Evolutionary conservation across 2,888 invertebrate genomes (phyloP).

Genomic region (Gymnoscelis rufifasciata): DNA sequence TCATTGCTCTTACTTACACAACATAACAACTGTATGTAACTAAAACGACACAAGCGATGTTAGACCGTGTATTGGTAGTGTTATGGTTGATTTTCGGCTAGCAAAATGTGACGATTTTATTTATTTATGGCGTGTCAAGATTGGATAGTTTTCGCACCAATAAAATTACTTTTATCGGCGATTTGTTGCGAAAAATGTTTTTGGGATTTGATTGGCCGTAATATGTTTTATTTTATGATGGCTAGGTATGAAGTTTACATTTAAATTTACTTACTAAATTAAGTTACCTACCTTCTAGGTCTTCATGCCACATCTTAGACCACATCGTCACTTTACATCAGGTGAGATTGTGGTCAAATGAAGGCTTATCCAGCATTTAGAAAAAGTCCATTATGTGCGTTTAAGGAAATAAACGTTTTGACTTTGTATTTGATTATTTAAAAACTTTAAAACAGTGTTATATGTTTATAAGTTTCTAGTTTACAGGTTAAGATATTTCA

Average conservation of each 20-base stretch:
- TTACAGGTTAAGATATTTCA: too few relatives aligned
- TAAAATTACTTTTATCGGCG: conserved; percentile 39
- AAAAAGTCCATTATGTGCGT: too few relatives aligned
- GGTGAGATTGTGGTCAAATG: too few relatives aligned
- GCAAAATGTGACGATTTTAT: conserved; percentile 25
- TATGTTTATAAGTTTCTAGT: too few relatives aligned
- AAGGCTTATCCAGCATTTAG: too few relatives aligned
- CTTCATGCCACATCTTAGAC: too few relatives aligned
- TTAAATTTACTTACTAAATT: too few relatives aligned
- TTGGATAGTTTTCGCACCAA: conserved; percentile 34
- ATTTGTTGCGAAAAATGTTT: conserved; percentile 23
- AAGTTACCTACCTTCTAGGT: too few relatives aligned
- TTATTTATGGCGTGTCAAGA: conserved; percentile 32
- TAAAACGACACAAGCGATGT: background rate
- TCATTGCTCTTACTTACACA: conserved; percentile 7
- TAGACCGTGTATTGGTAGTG: background rate
- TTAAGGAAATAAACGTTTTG: too few relatives aligned
- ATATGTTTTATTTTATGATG: conserved; percentile 13
- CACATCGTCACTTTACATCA: too few relatives aligned
- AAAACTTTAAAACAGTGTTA: too few relatives aligned
- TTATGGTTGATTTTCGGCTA: conserved; percentile 17
- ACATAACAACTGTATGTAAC: background rate
- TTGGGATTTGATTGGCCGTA: conserved; percentile 14
- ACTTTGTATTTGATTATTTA: too few relatives aligned
- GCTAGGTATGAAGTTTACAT: background rate